phyloP scores from a whole-genome alignment of 1,140 invertebrate species.

The Caenorhabditis brenneri region DNA sequence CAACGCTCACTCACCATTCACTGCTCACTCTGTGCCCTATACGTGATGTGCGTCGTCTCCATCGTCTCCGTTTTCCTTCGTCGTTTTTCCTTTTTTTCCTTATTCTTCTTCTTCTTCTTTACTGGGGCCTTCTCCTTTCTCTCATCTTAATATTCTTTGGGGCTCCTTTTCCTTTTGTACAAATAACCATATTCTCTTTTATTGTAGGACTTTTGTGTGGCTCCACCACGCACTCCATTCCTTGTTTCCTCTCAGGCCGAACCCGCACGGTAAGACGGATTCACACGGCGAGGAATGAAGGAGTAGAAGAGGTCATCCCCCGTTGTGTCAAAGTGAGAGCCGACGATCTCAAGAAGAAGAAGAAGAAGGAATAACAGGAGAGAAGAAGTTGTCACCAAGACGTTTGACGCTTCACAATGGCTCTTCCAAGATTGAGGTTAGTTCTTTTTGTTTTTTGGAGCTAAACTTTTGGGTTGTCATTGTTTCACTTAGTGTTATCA shows the following conservation, averaged over 20 bases:
- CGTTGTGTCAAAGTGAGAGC: constrained; percentile 32
- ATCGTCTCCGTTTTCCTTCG: constrained; percentile 3
- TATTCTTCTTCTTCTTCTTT: not conserved
- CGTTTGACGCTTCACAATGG: constrained; percentile 10
- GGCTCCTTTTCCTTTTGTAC: not conserved
- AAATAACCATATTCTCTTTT: not conserved
- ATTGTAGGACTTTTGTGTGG: not conserved
- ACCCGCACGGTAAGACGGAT: constrained; percentile 27
- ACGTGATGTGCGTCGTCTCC: not conserved
- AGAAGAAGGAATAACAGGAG: not conserved
- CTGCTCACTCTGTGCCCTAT: constrained; percentile 28
- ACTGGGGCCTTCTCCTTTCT: not conserved
- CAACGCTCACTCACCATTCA: constrained; percentile 22
- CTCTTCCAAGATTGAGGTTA: constrained; percentile 22
- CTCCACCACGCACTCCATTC: not conserved
- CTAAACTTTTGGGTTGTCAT: not conserved
- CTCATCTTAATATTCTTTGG: constrained; percentile 37
- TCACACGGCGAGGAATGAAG: constrained; percentile 28
- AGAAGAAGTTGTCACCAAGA: not conserved
- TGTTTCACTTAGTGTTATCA: no score
- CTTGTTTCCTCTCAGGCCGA: not conserved
- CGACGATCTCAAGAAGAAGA: constrained; percentile 23
- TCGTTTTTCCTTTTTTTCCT: not conserved
- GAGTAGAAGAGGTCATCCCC: constrained; percentile 23
- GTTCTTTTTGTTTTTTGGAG: not conserved